Base-by-base conservation (phyloP, 2,888 invertebrate genomes). In the Dermolepida albohirtum region DNA sequence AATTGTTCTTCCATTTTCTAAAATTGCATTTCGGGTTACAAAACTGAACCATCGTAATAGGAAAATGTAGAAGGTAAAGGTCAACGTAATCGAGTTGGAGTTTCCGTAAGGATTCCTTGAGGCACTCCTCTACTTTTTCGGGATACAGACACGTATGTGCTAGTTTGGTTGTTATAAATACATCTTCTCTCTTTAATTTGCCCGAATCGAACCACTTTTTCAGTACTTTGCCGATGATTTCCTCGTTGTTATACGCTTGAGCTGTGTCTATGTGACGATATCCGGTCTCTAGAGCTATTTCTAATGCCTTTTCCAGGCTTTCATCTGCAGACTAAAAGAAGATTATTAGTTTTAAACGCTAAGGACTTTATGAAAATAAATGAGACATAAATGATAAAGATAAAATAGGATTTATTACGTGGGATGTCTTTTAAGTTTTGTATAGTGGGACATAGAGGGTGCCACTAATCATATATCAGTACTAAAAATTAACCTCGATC, bases 231-330 rank as follows among this genome's bases (percentile, higher is more conserved):
- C 34, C 34, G 10, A 34, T 34, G 6, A 8, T 34, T 34, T 86
- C 85, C 79, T 95, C 95, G 77, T 95, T 95, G 72, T 88, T 85
- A 77, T 95, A 95, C 5, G 87, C 90, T 5, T 89, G 86, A 0
- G 95, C 94, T 0, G 93, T 89, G 81, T 95, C 95, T 70, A 95
- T 91, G 77, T 93, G 94, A 2, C 94, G 87, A 80, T 95, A 95
- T 0, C 95, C 95, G 44, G 89, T 88, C 72, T 89, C 88, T 51
- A 95, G 80, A 0, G 95, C 94, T 1, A 83, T 82, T 34, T 89
- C 87, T 11, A 94, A 83, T 0, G 93, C 90, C 49, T 82, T 79
- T 80, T 90, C 90, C 63, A 93, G 81, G 75, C 90, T 90, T 5
- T 86, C 87, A 67, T 89, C 89, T 0, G 87, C 86, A 40, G 91